Conservation (phyloP, 2,888 invertebrate species). For the Diarsia rubi region DNA sequence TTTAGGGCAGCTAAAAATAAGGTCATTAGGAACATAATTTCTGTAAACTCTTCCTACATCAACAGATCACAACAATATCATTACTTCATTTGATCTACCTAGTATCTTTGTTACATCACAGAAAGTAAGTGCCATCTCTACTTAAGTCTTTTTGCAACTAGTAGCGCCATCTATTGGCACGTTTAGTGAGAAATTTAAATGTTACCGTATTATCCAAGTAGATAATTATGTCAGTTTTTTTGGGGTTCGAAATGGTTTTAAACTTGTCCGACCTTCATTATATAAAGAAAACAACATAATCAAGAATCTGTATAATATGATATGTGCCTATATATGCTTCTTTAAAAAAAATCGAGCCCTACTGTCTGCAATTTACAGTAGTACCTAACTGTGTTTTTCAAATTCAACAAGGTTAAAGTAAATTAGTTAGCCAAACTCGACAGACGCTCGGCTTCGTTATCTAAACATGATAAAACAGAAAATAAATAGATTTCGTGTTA, state of each 20-base stretch:
- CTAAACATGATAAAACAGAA: neutral
- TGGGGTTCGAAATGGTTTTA: neutral
- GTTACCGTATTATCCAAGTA: neutral
- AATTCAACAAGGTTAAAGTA: neutral
- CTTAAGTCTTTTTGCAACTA: neutral
- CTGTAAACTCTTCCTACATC: neutral
- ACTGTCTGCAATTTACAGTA: no score
- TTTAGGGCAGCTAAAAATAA: neutral
- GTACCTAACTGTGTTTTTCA: neutral
- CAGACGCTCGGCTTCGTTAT: neutral
- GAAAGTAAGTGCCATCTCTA: neutral
- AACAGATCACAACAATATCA: neutral
- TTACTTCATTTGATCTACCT: neutral
- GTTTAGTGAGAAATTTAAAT: neutral
- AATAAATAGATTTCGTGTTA: neutral
- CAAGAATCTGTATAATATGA: no score
- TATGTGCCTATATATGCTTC: no score
- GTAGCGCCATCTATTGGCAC: slow-evolving; percentile 58
- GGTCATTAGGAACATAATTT: neutral
- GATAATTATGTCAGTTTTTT: neutral
- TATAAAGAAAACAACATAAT: no score
- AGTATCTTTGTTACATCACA: neutral
- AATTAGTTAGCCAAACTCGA: neutral
- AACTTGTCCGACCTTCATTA: no score
- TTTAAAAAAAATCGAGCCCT: no score